These are phyloP conservation scores for Polydesmus complanatus DNA, from an alignment of 2,888 invertebrate species.

Conservation along the genomic window DNA sequence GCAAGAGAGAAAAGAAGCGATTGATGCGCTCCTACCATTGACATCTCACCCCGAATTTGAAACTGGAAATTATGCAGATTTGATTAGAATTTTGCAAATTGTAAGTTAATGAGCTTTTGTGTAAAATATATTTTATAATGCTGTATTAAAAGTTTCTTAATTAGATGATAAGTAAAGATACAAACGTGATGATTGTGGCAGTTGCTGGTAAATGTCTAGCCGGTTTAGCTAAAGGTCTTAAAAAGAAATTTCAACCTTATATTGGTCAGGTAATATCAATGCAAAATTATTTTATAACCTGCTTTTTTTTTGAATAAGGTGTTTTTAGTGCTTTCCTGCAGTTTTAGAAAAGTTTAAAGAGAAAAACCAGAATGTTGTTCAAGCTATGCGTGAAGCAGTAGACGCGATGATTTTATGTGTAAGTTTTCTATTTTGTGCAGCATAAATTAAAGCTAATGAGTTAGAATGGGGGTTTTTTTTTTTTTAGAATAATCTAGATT, in stretches of 20 bases:
- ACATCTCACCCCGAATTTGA: conserved; percentile 68
- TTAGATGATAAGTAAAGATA: conserved; percentile 79
- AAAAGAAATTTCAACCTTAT: conserved; percentile 74
- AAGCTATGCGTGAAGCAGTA: conserved; percentile 70
- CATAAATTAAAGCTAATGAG: too few relatives aligned
- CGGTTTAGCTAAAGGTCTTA: conserved; percentile 67
- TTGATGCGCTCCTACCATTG: conserved; percentile 65
- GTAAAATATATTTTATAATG: not conserved
- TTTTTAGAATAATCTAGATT: conserved; percentile 48
- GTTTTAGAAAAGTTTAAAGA: conserved; percentile 94
- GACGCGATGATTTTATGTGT: conserved; percentile 50
- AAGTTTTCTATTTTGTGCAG: not conserved
- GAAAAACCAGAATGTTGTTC: conserved; percentile 81
- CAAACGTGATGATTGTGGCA: conserved; percentile 85
- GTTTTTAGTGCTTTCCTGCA: conserved; percentile 35
- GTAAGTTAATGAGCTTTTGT: conserved; percentile 34
- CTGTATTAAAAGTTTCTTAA: conserved; percentile 17
- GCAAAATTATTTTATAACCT: too few relatives aligned
- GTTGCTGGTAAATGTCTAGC: conserved; percentile 70
- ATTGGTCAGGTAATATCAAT: conserved; percentile 42
- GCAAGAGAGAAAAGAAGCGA: conserved; percentile 86
- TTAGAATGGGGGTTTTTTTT: conserved; percentile 13
- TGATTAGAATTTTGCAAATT: conserved; percentile 75
- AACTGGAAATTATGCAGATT: conserved; percentile 79
- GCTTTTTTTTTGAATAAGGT: not conserved